Evolutionary conservation across 2,797 vertebrate genomes (phyloP), one percentile per base, ranked within the genome.

Genomic region (Parauchenoglanis punctatus): DNA sequence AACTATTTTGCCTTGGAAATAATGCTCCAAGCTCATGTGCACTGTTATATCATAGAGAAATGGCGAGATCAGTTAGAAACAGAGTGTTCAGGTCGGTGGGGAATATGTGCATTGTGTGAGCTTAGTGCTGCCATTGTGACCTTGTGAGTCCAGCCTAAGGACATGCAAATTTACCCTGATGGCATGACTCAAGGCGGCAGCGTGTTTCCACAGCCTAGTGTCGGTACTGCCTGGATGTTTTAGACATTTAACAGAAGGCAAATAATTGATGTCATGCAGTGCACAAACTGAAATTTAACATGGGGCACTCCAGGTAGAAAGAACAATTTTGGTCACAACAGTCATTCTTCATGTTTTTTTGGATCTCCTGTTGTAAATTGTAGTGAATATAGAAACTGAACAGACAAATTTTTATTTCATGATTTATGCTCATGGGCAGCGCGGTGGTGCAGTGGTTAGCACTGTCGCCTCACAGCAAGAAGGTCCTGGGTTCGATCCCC

Each of bases 91-190:
- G 11, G n/a, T 44, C 56, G 7, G 20, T 40, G n/a, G 28, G 59
- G 58, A 56, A 83, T 76, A 56, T 54, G 13, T 13, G n/a, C 25
- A 23, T 82, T 31, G 35, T 49, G 3, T 67, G 58, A 83, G 78
- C 20, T 82, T 49, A 87, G 81, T 73, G 20, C 59, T 40, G 5
- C 59, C 31, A 40, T 56, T 77, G 13, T 87, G 59, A 83, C 72
- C 25, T 72, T 54, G 17, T 68, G 81, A 67, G 31, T 20, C 28
- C 35, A 80, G 31, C 17, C 59, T 28, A 40, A 72, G 25, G 35
- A 83, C 44, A 83, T 75, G 78, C 68, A 87, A 87, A 87, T 87
- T 11, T 44, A 0, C 25, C 46, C 72, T 20, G 86, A 13, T 67
- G 49, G 25, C 61, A 31, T 83, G 72, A 76, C 18, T 56, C 31